These are phyloP conservation scores for Calcarius lapponicus DNA, from an alignment of 2,797 vertebrate genomes.

Conservation along the genomic window DNA sequence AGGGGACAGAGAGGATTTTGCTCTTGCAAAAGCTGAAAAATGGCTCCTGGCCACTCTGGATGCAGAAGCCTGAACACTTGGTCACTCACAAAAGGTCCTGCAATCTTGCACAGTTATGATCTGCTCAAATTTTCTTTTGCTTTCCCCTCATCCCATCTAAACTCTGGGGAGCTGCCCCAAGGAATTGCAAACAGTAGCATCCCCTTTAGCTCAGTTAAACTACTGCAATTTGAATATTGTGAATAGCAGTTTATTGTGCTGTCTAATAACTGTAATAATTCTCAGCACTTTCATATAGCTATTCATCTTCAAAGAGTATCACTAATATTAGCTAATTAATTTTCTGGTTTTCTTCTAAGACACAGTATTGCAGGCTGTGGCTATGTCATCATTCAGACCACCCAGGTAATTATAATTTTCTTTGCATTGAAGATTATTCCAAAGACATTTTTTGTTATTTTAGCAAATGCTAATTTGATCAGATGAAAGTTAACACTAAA, in stretches of 20 bases:
- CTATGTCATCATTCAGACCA: not conserved
- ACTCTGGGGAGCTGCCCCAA: not conserved
- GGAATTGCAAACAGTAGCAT: not conserved
- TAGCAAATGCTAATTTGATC: slow-evolving; percentile 58
- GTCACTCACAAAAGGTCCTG: not conserved
- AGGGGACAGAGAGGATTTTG: not conserved
- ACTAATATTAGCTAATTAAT: slow-evolving; percentile 59
- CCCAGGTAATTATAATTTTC: slow-evolving; percentile 44
- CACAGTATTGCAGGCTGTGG: slow-evolving; percentile 23
- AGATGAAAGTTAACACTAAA: slow-evolving; percentile 21
- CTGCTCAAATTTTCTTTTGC: not conserved
- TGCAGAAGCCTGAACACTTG: not conserved
- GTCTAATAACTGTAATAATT: slow-evolving; percentile 37
- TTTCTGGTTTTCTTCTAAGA: slow-evolving; percentile 38
- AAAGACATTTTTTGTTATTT: slow-evolving; percentile 33
- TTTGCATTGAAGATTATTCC: slow-evolving; percentile 27
- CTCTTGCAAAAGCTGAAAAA: not conserved
- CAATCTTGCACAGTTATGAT: not conserved
- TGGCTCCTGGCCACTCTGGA: not conserved
- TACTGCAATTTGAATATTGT: not conserved
- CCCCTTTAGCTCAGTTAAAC: not conserved
- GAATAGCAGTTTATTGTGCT: not conserved
- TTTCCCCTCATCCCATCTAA: not conserved
- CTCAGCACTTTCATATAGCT: not conserved
- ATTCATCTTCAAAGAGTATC: slow-evolving; percentile 48